These are phyloP conservation scores for Drosophila sp. DNA, from an alignment of 1,140 invertebrate species.

Conservation along the genomic window DNA sequence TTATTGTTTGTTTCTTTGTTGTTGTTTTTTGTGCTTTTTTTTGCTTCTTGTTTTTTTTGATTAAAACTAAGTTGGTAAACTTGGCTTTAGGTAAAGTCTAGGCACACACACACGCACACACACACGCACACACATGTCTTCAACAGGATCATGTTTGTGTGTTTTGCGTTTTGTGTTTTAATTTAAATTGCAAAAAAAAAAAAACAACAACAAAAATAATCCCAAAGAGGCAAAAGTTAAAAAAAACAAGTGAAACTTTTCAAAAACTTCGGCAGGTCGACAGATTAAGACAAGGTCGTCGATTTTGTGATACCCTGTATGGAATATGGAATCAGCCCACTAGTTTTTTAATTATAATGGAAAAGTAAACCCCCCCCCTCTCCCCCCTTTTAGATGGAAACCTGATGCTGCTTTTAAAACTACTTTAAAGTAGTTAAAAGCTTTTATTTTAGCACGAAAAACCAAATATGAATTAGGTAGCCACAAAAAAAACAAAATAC, in stretches of 20 bases:
- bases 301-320: not conserved
- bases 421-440: conserved; percentile 3
- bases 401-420: not conserved
- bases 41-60: not conserved
- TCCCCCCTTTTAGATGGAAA: too few species aligned
- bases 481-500: not conserved
- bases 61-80: conserved; percentile 12
- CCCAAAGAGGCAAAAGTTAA: conserved; percentile 8
- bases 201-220: not conserved
- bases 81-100: conserved; percentile 1
- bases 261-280: not conserved
- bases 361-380: too few species aligned
- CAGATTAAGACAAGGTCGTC: not conserved
- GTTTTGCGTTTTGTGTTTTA: not conserved
- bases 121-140: not conserved
- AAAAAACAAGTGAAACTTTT: conserved; percentile 2
- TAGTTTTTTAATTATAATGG: too few species aligned
- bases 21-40: not conserved
- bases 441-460: not conserved
- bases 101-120: not conserved
- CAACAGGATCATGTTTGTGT: not conserved
- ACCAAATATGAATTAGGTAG: not conserved
- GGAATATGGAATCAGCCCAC: not conserved
- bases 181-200: conserved; percentile 1
- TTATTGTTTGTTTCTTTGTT: conserved; percentile 5